A percentile compares a stretch with the other conserved stretches of the same genome.
phyloP scores from a whole-genome alignment of 2,888 invertebrate species.

The Mylabris sibirica region DNA sequence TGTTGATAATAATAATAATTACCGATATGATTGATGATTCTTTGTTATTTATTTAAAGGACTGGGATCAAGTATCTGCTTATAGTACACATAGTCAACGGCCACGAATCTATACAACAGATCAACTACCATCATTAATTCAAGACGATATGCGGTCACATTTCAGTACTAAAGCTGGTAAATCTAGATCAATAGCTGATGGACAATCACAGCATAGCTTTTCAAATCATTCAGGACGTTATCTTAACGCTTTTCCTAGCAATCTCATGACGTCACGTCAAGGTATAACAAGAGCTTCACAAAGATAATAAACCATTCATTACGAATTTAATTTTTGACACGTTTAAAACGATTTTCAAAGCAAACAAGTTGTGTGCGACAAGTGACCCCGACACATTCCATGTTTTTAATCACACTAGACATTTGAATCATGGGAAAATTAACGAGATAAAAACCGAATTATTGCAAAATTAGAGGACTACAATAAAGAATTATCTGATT shows the following conservation, averaged over 20 bases:
- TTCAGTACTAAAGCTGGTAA: slow-evolving; percentile 74
- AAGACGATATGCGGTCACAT: slow-evolving; percentile 77
- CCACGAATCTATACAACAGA: slow-evolving; percentile 84
- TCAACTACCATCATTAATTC: slow-evolving; percentile 64
- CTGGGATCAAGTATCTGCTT: slow-evolving; percentile 89
- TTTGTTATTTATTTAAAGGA: slow-evolving; percentile 64
- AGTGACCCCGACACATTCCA: no score
- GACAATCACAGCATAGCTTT: slow-evolving; percentile 89
- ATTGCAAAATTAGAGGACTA: no score
- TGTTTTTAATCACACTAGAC: no score
- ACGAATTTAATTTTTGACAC: no score
- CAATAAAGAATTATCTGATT: no score
- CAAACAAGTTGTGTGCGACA: no score
- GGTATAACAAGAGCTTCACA: slow-evolving; percentile 57
- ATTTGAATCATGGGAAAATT: no score
- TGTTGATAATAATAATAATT: neutral
- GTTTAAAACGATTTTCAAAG: no score
- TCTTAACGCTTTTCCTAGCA: slow-evolving; percentile 72
- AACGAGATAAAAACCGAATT: no score
- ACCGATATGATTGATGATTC: slow-evolving; percentile 5
- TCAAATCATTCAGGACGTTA: slow-evolving; percentile 83
- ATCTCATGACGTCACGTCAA: slow-evolving; percentile 78
- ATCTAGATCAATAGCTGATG: slow-evolving; percentile 81
- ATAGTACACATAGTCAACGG: slow-evolving; percentile 88
- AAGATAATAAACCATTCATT: neutral